Base-by-base conservation (phyloP, 2,888 invertebrate genomes). In the Tribolium freemani region DNA sequence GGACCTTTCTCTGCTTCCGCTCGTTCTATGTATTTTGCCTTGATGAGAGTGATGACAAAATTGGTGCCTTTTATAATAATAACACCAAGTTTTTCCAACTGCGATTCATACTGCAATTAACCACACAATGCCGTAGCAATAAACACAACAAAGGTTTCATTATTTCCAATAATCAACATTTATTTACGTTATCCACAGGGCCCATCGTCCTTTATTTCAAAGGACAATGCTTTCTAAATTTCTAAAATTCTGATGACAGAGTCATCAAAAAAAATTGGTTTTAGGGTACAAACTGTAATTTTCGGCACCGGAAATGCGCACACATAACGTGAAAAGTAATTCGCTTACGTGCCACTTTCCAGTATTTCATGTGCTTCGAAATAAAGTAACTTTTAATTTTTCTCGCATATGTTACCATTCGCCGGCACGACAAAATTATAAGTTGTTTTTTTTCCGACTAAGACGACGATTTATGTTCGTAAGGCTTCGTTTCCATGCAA, bases 1-100 rank as follows among this genome's bases (percentile, higher is more conserved):
- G 69, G 73, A 71, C 74, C 76, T 75, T 75, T 73, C 74, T 76
- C 78, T 66, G 75, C 74, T 79, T 78, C 79, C 78, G 79, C 72
- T 71, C 64, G 64, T 44, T 69, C 69, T 57, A 45, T 63, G 38
- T 38, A n/a, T 38, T 38, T 38, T 38, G 38, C 38, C 38, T 38
- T 38, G 38, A 38, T 38, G 38, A 38, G 51, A 51, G 16, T 13
- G 21, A 16, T 51, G 51, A 51, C 51, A 21, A 51, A n/a, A n/a
- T 51, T 51, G 16, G 16, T 51, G 51, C n/a, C 38, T 38, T 38
- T 38, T 38, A 38, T 38, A 38, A 38, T 38, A 38, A 38, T 38
- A 38, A 38, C 38, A n/a, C 38, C 8, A 38, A 38, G 38, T 38
- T 8, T 38, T 38, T 57, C 38, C 46, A 66, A 48, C 11, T 5